Conservation (phyloP, 2,797 vertebrate species). For the Babyrousa celebensis region DNA sequence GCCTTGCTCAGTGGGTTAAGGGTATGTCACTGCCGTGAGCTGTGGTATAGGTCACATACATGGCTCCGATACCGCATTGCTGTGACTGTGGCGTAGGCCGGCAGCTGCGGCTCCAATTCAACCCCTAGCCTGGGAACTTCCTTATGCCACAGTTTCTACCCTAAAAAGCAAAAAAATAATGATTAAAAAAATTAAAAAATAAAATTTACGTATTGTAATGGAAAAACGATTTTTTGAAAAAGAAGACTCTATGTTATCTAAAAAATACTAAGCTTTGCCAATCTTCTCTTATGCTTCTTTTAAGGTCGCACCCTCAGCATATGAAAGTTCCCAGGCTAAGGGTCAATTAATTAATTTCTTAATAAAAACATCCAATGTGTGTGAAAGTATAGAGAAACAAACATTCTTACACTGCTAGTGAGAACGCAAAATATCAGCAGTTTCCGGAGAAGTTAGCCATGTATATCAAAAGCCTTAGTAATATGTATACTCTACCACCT, state of each 20-base stretch:
- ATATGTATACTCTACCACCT: background rate
- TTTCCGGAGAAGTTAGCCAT: conserved; percentile 43
- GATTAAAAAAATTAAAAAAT: no score
- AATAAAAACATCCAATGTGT: background rate
- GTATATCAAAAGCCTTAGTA: conserved; percentile 37
- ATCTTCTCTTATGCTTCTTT: background rate
- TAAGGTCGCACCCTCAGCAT: no score
- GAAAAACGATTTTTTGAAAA: background rate
- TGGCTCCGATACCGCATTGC: no score
- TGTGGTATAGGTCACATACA: no score
- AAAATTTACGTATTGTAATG: background rate
- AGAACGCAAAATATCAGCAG: background rate
- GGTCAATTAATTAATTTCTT: background rate
- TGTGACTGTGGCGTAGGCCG: no score
- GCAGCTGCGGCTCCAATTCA: no score
- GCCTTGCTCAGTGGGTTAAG: no score
- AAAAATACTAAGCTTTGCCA: background rate
- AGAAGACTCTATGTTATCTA: conserved; percentile 8
- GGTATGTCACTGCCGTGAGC: no score
- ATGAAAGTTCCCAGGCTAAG: no score
- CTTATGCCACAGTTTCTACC: no score
- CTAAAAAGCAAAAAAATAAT: no score
- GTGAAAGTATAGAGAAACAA: background rate
- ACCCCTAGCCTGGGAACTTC: no score
- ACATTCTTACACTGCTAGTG: background rate